Percentiles rank a stretch among this genome's conserved stretches.
Conservation (phyloP, 2,113 vertebrate genomes). For the Crotalus horridus region DNA sequence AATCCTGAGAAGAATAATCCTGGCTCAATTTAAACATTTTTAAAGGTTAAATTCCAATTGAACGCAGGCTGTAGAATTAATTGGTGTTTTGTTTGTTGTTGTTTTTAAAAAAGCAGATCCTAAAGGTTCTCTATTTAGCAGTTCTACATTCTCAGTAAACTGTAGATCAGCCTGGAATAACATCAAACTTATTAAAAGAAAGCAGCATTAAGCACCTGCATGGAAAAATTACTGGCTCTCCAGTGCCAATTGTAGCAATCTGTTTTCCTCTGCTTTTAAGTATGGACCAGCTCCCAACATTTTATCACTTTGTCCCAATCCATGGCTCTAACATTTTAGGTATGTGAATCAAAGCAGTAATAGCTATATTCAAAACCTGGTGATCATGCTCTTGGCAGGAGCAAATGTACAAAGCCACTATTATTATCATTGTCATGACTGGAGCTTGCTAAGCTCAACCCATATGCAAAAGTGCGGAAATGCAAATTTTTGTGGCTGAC, state of each 20-base stretch:
- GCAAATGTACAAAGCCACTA: neutral
- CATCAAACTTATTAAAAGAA: conserved; percentile 45
- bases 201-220: conserved; percentile 50
- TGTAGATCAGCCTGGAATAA: conserved; percentile 50
- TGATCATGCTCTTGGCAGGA: neutral
- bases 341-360: conserved; percentile 44
- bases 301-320: conserved; percentile 40
- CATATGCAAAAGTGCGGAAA: conserved; percentile 4
- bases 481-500: neutral
- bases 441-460: neutral
- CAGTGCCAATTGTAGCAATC: conserved; percentile 41
- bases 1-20: neutral
- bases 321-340: conserved; percentile 33
- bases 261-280: neutral
- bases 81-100: neutral
- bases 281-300: conserved; percentile 49
- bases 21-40: neutral
- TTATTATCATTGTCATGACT: neutral
- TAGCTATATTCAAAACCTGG: neutral
- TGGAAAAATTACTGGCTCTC: conserved; percentile 34
- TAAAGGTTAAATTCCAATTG: neutral
- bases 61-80: neutral
- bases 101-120: conserved; percentile 43
- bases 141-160: conserved; percentile 14
- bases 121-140: conserved; percentile 33